phyloP scores from a whole-genome alignment of 2,888 invertebrate genomes.

The Ctena decussata region DNA sequence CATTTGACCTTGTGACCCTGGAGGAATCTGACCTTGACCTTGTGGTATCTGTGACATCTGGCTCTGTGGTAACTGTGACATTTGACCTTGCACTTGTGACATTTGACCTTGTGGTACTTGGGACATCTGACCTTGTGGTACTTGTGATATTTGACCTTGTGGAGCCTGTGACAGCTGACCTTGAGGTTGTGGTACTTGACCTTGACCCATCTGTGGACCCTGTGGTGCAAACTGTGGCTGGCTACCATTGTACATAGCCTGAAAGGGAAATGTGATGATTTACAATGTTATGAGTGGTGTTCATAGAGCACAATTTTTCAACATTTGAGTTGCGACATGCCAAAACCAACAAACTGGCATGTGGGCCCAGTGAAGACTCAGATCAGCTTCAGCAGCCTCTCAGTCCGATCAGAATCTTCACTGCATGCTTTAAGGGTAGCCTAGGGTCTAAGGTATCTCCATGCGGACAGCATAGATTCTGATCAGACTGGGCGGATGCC shows the following conservation, averaged over 20 bases:
- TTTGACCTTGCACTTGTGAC: conserved; percentile 40
- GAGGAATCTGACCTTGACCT: conserved; percentile 59
- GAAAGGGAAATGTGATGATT: too few relatives aligned
- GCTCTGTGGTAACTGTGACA: conserved; percentile 39
- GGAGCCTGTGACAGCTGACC: conserved; percentile 63
- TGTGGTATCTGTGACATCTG: conserved; percentile 43
- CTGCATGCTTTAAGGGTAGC: too few relatives aligned
- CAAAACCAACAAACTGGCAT: too few relatives aligned
- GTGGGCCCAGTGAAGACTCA: too few relatives aligned
- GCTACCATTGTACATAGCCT: conserved; percentile 61
- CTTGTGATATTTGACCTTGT: conserved; percentile 24
- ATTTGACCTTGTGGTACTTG: conserved; percentile 56
- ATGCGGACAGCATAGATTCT: too few relatives aligned
- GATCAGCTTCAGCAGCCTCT: too few relatives aligned
- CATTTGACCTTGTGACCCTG: conserved; percentile 44
- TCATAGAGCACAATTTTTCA: too few relatives aligned
- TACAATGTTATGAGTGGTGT: too few relatives aligned
- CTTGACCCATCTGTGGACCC: conserved; percentile 46
- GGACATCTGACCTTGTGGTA: conserved; percentile 57
- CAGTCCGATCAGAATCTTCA: too few relatives aligned
- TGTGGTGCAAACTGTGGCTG: conserved; percentile 41
- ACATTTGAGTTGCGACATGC: too few relatives aligned
- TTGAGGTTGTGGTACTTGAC: conserved; percentile 27
- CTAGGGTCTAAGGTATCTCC: too few relatives aligned
- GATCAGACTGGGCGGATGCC: too few relatives aligned